Percentiles rank a stretch among this genome's conserved stretches.
phyloP scores from a whole-genome alignment of 2,797 vertebrate genomes.

The Eidolon dupreanum region DNA sequence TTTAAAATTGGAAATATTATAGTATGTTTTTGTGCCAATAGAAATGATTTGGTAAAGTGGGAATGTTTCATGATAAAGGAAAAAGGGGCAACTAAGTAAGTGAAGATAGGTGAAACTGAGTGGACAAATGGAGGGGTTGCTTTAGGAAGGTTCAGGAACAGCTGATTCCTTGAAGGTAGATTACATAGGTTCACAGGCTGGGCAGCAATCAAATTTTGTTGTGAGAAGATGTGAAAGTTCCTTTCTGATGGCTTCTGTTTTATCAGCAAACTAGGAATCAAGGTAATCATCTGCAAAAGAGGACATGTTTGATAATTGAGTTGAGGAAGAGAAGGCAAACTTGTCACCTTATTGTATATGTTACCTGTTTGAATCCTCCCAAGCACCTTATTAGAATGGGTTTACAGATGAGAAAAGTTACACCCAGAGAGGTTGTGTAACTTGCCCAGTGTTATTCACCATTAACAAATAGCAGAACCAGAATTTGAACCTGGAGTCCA shows the following conservation, averaged over 20 bases:
- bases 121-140: not conserved
- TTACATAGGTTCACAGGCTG: not conserved
- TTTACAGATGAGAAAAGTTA: not conserved
- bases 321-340: not conserved
- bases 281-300: not conserved
- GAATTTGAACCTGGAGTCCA: not conserved
- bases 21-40: not conserved
- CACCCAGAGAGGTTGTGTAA: not conserved
- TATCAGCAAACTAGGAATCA: not conserved
- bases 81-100: not conserved
- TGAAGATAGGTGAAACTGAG: not conserved
- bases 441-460: not conserved
- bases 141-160: not conserved
- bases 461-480: not conserved
- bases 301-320: not conserved
- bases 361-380: not conserved
- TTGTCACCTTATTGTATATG: not conserved
- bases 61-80: not conserved
- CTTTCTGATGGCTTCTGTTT: not conserved
- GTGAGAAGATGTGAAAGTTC: not conserved
- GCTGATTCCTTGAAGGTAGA: not conserved
- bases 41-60: not conserved
- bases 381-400: not conserved
- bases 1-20: not conserved
- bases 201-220: not conserved